A percentile compares a stretch with the other conserved stretches of the same genome.
phyloP scores from a whole-genome alignment of 1,140 invertebrate species.

The Pristionchus pacificus region DNA sequence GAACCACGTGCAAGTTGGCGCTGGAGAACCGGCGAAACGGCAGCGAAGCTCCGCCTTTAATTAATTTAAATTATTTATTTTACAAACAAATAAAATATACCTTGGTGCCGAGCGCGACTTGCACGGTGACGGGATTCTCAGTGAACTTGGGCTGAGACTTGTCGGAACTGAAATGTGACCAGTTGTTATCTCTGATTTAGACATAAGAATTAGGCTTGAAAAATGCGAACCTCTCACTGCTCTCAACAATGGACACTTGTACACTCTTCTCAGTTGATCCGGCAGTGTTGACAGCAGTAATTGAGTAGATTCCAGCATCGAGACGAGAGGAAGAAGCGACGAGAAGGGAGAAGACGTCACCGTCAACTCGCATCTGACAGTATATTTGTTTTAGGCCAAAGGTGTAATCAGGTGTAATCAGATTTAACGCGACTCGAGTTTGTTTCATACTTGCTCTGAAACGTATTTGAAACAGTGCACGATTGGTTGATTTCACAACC shows the following conservation, averaged over 20 bases:
- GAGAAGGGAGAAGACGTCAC: constrained; percentile 38
- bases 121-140: constrained; percentile 36
- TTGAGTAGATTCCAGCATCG: constrained; percentile 43
- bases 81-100: constrained; percentile 6
- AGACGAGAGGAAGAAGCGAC: constrained; percentile 33
- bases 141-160: constrained; percentile 39
- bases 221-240: not conserved
- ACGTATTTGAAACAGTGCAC: too few relatives aligned
- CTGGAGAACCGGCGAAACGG: constrained; percentile 43
- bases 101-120: constrained; percentile 33
- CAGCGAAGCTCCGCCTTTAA: constrained; percentile 35
- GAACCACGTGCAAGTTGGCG: constrained; percentile 44
- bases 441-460: not conserved
- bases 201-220: not conserved
- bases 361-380: constrained; percentile 40
- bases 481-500: not conserved
- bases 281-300: constrained; percentile 43
- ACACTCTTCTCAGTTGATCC: constrained; percentile 34
- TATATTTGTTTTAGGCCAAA: too few relatives aligned
- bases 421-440: not conserved
- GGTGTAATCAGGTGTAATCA: not conserved
- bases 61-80: too few relatives aligned
- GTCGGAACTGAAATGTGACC: constrained; percentile 15
- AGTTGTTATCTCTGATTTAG: not conserved
- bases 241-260: constrained; percentile 26